phyloP scores from a whole-genome alignment of 2,888 invertebrate species.

The Tenthredo distinguenda region DNA sequence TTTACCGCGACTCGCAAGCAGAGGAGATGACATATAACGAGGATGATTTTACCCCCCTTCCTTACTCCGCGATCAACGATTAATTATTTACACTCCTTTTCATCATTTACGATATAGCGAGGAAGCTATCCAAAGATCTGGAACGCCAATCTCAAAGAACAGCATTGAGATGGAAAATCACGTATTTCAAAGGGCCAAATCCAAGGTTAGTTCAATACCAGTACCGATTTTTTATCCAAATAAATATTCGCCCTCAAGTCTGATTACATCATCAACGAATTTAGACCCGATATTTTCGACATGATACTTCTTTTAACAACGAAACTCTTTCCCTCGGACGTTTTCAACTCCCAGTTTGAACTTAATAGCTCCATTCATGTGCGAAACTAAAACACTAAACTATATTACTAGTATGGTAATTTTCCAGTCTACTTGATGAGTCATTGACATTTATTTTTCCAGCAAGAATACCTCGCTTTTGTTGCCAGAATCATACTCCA shows the following conservation, averaged over 20 bases:
- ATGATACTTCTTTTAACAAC: neutral
- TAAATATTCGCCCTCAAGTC: neutral
- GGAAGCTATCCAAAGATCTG: slow-evolving; percentile 91
- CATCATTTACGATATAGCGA: slow-evolving; percentile 82
- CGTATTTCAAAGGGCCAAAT: slow-evolving; percentile 94
- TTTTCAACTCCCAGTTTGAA: neutral
- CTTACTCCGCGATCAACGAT: neutral
- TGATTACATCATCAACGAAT: neutral
- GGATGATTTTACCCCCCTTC: neutral
- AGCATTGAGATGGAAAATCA: slow-evolving; percentile 97
- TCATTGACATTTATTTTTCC: slow-evolving; percentile 64
- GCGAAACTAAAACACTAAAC: neutral
- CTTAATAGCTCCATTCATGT: neutral
- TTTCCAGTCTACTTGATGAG: neutral
- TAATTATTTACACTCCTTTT: slow-evolving; percentile 52
- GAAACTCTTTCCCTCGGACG: neutral
- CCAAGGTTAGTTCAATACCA: slow-evolving; percentile 78
- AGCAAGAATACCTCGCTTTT: slow-evolving; percentile 94
- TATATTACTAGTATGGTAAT: slow-evolving; percentile 23
- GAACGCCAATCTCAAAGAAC: slow-evolving; percentile 91
- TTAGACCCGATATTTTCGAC: neutral
- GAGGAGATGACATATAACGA: neutral
- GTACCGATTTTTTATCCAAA: neutral
- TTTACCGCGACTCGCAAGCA: slow-evolving; percentile 5
- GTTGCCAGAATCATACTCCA: slow-evolving; percentile 94